Conservation (phyloP, 1,140 invertebrate species). For the Conus betulinus region DNA sequence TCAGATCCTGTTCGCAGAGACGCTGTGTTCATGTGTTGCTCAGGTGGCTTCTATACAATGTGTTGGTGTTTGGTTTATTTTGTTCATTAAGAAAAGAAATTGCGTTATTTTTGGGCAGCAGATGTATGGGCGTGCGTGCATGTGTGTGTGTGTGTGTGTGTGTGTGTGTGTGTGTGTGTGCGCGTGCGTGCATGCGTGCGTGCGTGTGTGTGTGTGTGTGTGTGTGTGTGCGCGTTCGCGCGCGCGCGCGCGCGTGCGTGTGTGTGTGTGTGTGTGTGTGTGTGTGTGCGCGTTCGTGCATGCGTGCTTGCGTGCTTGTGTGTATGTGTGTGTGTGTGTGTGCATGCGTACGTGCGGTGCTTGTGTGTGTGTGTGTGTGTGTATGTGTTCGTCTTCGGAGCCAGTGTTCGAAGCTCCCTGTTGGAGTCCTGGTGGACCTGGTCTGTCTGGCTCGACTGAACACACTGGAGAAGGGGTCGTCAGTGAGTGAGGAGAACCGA, state of each 20-base stretch:
- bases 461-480: not conserved
- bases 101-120: too few relatives aligned
- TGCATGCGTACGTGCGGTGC: not conserved
- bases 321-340: slow-evolving; percentile 10
- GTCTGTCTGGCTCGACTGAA: not conserved
- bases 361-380: slow-evolving; percentile 2
- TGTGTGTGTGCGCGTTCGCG: slow-evolving; percentile 15
- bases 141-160: slow-evolving; percentile 39
- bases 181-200: not conserved
- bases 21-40: too few relatives aligned
- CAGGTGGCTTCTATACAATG: too few relatives aligned
- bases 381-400: not conserved
- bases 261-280: slow-evolving; percentile 11
- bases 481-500: not conserved
- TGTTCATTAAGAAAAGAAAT: too few relatives aligned
- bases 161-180: slow-evolving; percentile 19
- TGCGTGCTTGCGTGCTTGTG: not conserved
- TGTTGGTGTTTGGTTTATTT: too few relatives aligned
- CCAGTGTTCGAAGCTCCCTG: too few relatives aligned
- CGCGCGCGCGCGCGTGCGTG: not conserved
- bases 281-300: slow-evolving; percentile 5
- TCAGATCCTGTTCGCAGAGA: too few relatives aligned
- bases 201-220: slow-evolving; percentile 7
- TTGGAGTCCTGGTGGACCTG: not conserved
- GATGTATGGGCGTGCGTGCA: not conserved